phyloP scores from a whole-genome alignment of 2,113 vertebrate species.

The Opisthocomus hoazin region DNA sequence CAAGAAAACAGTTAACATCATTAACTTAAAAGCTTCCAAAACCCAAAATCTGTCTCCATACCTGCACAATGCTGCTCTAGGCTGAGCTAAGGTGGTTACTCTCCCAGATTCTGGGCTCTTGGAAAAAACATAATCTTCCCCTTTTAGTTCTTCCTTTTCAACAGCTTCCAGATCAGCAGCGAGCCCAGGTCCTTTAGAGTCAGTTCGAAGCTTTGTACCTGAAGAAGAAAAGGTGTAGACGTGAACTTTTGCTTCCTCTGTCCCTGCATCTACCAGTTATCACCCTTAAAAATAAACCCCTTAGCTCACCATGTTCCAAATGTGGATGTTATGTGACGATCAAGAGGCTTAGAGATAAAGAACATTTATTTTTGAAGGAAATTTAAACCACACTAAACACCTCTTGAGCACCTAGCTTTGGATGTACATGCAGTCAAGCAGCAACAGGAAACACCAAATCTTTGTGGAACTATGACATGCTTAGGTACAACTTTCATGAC shows the following conservation, averaged over 20 bases:
- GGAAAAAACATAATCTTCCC: background rate
- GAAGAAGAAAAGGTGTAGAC: background rate
- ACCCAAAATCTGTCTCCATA: background rate
- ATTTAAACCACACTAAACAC: background rate
- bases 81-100: background rate
- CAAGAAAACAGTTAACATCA: background rate
- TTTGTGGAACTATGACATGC: background rate
- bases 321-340: background rate
- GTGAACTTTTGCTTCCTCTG: background rate
- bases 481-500: background rate
- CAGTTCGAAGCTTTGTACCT: slow-evolving; percentile 28
- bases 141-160: slow-evolving; percentile 10
- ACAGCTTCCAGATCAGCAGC: background rate
- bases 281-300: background rate
- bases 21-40: background rate
- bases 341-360: background rate
- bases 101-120: background rate
- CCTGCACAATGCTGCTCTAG: slow-evolving; percentile 1
- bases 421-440: background rate
- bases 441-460: background rate
- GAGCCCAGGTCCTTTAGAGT: background rate
- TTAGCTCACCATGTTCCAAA: background rate
- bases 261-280: background rate
- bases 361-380: background rate
- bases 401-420: background rate